phyloP scores from a whole-genome alignment of 2,888 invertebrate species.

The Sialis lutaria region DNA sequence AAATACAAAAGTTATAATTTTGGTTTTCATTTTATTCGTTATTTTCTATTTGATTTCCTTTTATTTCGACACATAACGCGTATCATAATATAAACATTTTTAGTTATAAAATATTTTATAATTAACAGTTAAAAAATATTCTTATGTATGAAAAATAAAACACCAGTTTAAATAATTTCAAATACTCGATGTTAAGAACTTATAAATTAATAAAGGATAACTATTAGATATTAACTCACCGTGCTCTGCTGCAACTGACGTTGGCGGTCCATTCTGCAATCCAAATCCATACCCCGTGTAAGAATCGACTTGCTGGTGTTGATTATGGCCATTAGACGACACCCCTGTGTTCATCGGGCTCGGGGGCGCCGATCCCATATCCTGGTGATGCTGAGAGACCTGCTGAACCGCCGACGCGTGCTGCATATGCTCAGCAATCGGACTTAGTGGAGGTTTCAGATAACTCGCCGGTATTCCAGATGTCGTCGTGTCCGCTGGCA shows the following conservation, averaged over 20 bases:
- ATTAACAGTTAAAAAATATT: too few species aligned
- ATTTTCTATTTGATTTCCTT: too few species aligned
- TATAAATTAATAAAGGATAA: too few species aligned
- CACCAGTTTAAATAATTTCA: too few species aligned
- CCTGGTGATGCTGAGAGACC: constrained; percentile 6
- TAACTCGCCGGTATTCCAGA: constrained; percentile 17
- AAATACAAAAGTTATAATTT: too few species aligned
- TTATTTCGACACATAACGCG: too few species aligned
- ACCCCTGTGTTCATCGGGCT: neutral
- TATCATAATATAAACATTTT: too few species aligned
- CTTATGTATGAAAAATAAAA: too few species aligned
- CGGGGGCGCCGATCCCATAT: constrained; percentile 20
- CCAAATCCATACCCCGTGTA: neutral
- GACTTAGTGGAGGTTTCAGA: constrained; percentile 25
- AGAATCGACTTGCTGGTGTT: neutral
- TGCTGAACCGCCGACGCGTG: constrained; percentile 2
- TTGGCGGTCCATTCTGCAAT: constrained; percentile 15
- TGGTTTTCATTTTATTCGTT: too few species aligned
- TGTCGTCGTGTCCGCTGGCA: constrained; percentile 20
- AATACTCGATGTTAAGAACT: too few species aligned
- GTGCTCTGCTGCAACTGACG: constrained; percentile 19
- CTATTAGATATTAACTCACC: constrained; percentile 17
- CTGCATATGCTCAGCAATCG: constrained; percentile 18
- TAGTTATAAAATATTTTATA: too few species aligned
- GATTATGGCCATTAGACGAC: constrained; percentile 6